Percentiles rank a stretch among this genome's conserved stretches.
Evolutionary conservation across 2,888 invertebrate species (phyloP).

Genomic region (Chrysina gloriosa): DNA sequence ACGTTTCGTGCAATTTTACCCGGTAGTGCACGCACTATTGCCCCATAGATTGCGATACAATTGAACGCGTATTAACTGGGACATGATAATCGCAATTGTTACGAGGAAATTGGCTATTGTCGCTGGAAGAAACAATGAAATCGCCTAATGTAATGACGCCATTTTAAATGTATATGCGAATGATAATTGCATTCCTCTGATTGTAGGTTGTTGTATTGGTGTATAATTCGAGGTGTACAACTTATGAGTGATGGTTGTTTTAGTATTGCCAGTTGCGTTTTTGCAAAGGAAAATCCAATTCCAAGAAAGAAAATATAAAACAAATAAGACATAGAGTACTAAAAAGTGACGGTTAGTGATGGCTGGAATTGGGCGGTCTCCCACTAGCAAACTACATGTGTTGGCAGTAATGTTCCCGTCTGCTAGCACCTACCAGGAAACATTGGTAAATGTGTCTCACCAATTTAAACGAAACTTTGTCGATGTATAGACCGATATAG

Average conservation of each 20-base stretch:
- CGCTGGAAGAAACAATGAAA: constrained; percentile 22
- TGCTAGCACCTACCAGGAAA: too few relatives aligned
- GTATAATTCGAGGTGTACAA: background rate
- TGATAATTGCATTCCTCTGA: background rate
- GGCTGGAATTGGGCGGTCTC: too few relatives aligned
- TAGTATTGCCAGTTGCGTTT: background rate
- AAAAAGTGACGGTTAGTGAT: too few relatives aligned
- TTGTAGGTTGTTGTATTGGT: background rate
- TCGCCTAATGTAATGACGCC: constrained; percentile 7
- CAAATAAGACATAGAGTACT: too few relatives aligned
- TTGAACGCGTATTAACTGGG: constrained; percentile 18
- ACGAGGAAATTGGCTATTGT: constrained; percentile 24
- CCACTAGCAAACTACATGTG: too few relatives aligned
- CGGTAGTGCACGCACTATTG: background rate
- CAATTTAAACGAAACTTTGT: too few relatives aligned
- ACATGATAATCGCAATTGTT: constrained; percentile 32
- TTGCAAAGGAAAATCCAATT: too few relatives aligned
- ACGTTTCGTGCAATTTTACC: background rate
- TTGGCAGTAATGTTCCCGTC: too few relatives aligned
- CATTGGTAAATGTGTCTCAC: too few relatives aligned
- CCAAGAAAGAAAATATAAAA: too few relatives aligned
- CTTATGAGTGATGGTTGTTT: background rate
- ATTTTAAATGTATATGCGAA: background rate
- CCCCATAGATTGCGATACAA: constrained; percentile 10
- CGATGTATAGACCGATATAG: too few relatives aligned